Conservation (phyloP, 2,113 vertebrate genomes). For the Rynchops niger region DNA sequence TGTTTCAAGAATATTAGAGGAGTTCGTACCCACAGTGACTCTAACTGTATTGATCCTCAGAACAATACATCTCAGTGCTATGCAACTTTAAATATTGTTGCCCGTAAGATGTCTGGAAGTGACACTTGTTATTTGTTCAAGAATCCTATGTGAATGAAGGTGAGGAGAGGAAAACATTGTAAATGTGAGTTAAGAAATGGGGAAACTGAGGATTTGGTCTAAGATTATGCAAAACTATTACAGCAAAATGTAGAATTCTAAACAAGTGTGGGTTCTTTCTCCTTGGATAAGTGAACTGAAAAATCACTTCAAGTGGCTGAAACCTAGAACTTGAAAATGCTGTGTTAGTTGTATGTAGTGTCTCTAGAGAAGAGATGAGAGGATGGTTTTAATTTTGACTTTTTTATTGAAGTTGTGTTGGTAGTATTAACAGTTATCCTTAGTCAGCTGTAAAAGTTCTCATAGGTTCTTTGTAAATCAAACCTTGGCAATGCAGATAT, state of each 20-base stretch:
- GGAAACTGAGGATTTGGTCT: not conserved
- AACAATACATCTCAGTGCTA: rapidly evolving
- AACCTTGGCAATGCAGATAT: not conserved
- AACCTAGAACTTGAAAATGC: not conserved
- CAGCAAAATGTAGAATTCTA: not conserved
- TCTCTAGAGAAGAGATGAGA: not conserved
- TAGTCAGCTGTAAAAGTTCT: not conserved
- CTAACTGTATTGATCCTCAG: not conserved
- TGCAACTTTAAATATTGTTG: rapidly evolving
- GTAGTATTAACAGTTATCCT: not conserved
- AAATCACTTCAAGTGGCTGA: not conserved
- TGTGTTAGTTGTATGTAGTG: not conserved
- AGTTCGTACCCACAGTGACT: not conserved
- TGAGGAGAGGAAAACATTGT: not conserved
- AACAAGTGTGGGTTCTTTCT: not conserved
- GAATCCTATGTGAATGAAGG: not conserved
- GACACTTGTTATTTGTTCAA: not conserved
- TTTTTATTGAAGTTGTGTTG: not conserved
- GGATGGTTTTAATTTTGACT: not conserved
- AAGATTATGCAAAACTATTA: not conserved
- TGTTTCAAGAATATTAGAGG: not conserved
- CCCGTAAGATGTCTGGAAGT: rapidly evolving
- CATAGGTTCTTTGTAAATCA: not conserved
- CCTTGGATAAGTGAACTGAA: not conserved
- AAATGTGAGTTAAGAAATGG: not conserved